Conservation (phyloP, 2,888 invertebrate species). For the Apodemia mormo region DNA sequence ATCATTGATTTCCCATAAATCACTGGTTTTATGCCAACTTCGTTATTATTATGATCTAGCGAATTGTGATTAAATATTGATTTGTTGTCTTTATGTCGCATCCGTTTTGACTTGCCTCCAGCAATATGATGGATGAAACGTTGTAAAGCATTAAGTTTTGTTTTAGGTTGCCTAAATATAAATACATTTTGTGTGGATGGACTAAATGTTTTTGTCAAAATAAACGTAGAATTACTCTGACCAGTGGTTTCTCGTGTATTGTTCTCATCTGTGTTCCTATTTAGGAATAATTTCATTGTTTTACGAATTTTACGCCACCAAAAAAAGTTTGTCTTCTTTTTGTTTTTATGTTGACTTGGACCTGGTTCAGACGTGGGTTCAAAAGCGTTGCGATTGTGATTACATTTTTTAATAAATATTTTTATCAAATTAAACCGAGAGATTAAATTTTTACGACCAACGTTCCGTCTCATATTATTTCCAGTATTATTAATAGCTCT, state of each 20-base stretch:
- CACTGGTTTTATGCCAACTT: too few relatives aligned
- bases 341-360: constrained; percentile 28
- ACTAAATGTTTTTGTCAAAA: neutral
- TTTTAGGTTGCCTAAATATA: too few relatives aligned
- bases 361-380: constrained; percentile 25
- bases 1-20: too few relatives aligned
- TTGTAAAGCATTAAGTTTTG: too few relatives aligned
- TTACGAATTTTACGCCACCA: constrained; percentile 53
- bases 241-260: neutral
- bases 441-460: neutral
- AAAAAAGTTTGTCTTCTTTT: constrained; percentile 40
- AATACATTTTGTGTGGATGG: too few relatives aligned
- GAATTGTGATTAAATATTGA: too few relatives aligned
- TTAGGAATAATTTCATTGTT: neutral
- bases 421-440: neutral
- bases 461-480: neutral
- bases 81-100: too few relatives aligned
- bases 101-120: too few relatives aligned
- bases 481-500: neutral
- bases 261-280: neutral
- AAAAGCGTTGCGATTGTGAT: neutral
- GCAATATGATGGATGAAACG: too few relatives aligned
- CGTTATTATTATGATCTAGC: too few relatives aligned
- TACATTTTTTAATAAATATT: neutral
- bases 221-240: neutral